A percentile compares a stretch with the other conserved stretches of the same genome.
Conservation (phyloP, 1,140 invertebrate species). For the Oryctes rhinoceros region DNA sequence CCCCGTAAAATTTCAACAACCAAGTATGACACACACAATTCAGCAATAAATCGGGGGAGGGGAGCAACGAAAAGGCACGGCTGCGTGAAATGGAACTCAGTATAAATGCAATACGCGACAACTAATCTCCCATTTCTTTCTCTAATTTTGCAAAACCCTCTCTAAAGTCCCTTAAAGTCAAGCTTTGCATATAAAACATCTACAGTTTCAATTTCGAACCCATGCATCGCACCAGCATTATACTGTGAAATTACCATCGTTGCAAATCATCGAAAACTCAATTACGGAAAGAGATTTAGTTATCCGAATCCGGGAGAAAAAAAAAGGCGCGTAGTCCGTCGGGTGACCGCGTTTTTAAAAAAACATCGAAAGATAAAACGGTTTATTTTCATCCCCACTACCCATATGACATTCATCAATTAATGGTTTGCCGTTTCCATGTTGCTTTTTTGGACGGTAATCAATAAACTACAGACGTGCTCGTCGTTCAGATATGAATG, state of each 20-base stretch:
- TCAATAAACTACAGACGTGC: slow-evolving; percentile 11
- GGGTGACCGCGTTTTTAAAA: slow-evolving; percentile 5
- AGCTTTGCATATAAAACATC: slow-evolving; percentile 56
- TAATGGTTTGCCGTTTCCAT: slow-evolving; percentile 11
- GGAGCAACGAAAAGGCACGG: slow-evolving; percentile 42
- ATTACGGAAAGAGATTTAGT: slow-evolving; percentile 39
- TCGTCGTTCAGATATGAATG: background rate
- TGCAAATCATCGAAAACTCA: slow-evolving; percentile 41
- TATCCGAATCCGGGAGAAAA: slow-evolving; percentile 7
- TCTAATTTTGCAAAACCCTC: slow-evolving; percentile 52
- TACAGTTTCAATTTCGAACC: slow-evolving; percentile 51
- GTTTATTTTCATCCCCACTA: slow-evolving; percentile 10
- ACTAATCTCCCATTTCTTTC: slow-evolving; percentile 56
- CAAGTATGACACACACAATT: slow-evolving; percentile 36
- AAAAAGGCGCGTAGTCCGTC: background rate
- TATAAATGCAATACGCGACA: slow-evolving; percentile 54
- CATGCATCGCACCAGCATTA: slow-evolving; percentile 19
- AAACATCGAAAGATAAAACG: slow-evolving; percentile 29
- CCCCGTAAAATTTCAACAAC: slow-evolving; percentile 11
- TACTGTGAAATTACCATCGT: slow-evolving; percentile 39
- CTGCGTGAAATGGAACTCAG: slow-evolving; percentile 53
- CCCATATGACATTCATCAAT: slow-evolving; percentile 25
- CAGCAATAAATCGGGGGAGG: slow-evolving; percentile 31
- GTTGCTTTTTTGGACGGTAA: slow-evolving; percentile 14
- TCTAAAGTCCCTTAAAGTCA: slow-evolving; percentile 51